These are phyloP conservation scores for Platycercus adscitus DNA, from an alignment of 2,113 vertebrate genomes.

Conservation along the genomic window DNA sequence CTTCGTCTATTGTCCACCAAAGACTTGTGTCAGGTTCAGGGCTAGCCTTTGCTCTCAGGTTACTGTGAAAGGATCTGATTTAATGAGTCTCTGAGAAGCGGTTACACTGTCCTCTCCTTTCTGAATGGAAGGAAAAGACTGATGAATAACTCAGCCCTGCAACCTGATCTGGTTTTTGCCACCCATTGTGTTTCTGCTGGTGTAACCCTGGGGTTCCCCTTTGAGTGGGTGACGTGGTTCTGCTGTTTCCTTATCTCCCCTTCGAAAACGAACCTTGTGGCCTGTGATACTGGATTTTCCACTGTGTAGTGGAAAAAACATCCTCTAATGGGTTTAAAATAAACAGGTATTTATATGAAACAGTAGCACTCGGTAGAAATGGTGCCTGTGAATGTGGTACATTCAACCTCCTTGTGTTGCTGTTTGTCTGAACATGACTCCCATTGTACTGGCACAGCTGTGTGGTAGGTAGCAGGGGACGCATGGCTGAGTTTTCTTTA, in stretches of 20 bases:
- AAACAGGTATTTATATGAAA: background rate
- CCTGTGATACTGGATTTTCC: background rate
- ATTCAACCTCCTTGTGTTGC: background rate
- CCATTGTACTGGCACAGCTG: background rate
- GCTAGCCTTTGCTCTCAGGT: conserved; percentile 12
- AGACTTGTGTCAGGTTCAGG: background rate
- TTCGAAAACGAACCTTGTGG: background rate
- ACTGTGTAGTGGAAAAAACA: background rate
- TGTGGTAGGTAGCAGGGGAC: background rate
- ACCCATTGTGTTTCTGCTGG: background rate
- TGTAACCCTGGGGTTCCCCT: background rate
- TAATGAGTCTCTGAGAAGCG: background rate
- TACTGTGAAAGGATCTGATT: conserved; percentile 8
- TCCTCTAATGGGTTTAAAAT: background rate
- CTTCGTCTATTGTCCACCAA: background rate
- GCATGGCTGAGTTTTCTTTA: conserved; percentile 54
- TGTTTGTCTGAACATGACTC: background rate
- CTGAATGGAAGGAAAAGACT: background rate
- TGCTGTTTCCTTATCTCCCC: background rate
- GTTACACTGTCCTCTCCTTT: background rate
- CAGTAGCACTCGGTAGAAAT: background rate
- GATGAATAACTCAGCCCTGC: conserved; percentile 16
- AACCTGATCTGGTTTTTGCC: background rate
- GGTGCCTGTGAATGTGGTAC: background rate
- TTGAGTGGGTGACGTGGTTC: background rate